Evolutionary conservation across 2,888 invertebrate genomes (phyloP).

Genomic region (Drosophila monieri): DNA sequence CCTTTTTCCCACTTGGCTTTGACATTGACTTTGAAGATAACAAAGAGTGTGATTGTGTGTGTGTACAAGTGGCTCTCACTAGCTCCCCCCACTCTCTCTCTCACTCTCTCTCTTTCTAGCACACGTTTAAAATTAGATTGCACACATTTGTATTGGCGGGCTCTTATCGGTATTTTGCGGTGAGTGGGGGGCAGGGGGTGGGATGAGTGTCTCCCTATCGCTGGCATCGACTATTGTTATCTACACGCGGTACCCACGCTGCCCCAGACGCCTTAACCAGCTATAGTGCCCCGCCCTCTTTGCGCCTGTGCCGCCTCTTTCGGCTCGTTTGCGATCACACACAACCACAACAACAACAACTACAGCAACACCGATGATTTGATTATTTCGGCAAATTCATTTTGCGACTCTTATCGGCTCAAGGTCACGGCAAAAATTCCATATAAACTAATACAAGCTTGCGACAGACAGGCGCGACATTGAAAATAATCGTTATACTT

Average conservation of each 20-base stretch:
- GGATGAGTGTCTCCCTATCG: conserved; percentile 36
- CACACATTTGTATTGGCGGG: conserved; percentile 10
- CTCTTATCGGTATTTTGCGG: conserved; percentile 17
- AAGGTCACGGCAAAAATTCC: conserved; percentile 81
- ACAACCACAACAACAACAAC: neutral
- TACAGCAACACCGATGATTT: conserved; percentile 50
- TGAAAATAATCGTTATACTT: conserved; percentile 66
- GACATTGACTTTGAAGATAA: conserved; percentile 77
- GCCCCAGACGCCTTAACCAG: conserved; percentile 20
- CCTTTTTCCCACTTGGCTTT: conserved; percentile 51
- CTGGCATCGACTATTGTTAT: conserved; percentile 57
- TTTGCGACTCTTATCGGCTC: conserved; percentile 79
- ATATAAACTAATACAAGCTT: conserved; percentile 12
- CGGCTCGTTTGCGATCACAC: too few relatives aligned
- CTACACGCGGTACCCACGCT: conserved; percentile 56
- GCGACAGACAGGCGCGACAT: conserved; percentile 62
- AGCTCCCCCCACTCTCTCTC: too few relatives aligned
- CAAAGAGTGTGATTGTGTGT: conserved; percentile 27
- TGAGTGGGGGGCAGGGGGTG: neutral
- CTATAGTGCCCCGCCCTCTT: neutral
- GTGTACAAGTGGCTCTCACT: conserved; percentile 25
- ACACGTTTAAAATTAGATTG: conserved; percentile 63
- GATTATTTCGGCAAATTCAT: conserved; percentile 76
- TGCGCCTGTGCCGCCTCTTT: neutral
- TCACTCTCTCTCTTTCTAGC: conserved; percentile 7